A percentile compares a stretch with the other conserved stretches of the same genome.
Evolutionary conservation across 2,113 vertebrate species (phyloP).

Genomic region (Mesitornis unicolor): DNA sequence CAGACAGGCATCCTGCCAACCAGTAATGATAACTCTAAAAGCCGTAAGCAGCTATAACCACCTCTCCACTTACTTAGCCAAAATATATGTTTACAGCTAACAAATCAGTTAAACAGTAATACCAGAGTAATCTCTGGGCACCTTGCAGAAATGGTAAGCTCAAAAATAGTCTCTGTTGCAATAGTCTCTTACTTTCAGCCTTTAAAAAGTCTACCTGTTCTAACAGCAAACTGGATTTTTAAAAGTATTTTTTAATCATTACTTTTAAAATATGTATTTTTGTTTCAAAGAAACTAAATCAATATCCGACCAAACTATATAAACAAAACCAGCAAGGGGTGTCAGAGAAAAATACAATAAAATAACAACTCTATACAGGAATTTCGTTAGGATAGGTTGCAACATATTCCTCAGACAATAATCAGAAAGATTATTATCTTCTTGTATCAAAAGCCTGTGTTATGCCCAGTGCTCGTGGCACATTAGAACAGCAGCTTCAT

Average conservation of each 20-base stretch:
- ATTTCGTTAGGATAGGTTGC: not conserved
- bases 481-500: not conserved
- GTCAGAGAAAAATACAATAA: not conserved
- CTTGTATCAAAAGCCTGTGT: not conserved
- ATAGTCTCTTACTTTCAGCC: not conserved
- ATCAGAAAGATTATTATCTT: not conserved
- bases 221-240: not conserved
- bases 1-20: not conserved
- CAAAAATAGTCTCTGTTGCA: not conserved
- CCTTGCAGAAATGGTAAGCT: not conserved
- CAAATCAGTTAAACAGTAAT: not conserved
- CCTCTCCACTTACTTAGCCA: not conserved
- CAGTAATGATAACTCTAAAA: not conserved
- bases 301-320: not conserved
- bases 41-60: not conserved
- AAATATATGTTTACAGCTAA: not conserved
- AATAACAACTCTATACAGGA: not conserved
- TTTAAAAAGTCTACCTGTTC: not conserved
- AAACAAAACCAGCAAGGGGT: not conserved
- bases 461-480: not conserved
- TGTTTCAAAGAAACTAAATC: not conserved
- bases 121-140: not conserved
- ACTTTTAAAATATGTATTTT: not conserved
- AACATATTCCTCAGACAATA: not conserved
- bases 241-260: not conserved